Conservation (phyloP, 2,797 vertebrate species). For the Muscicapa striata region DNA sequence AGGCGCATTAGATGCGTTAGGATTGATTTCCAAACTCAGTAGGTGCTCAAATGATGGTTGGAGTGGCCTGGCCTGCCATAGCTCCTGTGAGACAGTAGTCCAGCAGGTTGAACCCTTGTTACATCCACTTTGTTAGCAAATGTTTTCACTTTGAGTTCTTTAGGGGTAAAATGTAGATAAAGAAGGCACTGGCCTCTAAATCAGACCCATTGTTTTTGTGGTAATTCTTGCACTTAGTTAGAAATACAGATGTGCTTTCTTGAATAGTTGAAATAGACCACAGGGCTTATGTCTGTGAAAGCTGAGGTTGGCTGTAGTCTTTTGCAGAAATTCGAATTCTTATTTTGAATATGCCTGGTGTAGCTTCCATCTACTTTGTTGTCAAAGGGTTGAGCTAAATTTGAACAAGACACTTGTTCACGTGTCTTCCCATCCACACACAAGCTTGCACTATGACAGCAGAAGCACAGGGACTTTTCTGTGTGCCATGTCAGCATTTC, state of each 20-base stretch:
- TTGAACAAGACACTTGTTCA: not conserved
- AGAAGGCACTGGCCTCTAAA: not conserved
- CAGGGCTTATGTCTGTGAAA: not conserved
- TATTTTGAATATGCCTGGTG: not conserved
- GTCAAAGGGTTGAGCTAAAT: not conserved
- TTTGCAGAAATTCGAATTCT: not conserved
- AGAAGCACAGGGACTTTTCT: not conserved
- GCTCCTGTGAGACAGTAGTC: not conserved
- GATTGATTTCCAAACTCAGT: not conserved
- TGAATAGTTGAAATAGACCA: not conserved
- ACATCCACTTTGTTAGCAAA: not conserved
- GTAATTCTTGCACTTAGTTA: not conserved
- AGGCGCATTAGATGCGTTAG: not conserved
- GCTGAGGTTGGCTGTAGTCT: not conserved
- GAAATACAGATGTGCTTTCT: not conserved
- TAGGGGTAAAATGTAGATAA: not conserved
- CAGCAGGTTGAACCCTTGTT: not conserved
- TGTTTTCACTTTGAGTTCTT: not conserved
- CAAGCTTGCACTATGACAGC: rapidly evolving
- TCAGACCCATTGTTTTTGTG: not conserved
- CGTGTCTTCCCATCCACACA: not conserved
- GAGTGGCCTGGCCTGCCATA: not conserved
- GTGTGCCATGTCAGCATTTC: not conserved
- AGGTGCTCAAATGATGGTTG: not conserved
- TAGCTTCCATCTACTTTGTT: not conserved